phyloP scores from a whole-genome alignment of 2,888 invertebrate species.

The Dicyrtomina minuta region DNA sequence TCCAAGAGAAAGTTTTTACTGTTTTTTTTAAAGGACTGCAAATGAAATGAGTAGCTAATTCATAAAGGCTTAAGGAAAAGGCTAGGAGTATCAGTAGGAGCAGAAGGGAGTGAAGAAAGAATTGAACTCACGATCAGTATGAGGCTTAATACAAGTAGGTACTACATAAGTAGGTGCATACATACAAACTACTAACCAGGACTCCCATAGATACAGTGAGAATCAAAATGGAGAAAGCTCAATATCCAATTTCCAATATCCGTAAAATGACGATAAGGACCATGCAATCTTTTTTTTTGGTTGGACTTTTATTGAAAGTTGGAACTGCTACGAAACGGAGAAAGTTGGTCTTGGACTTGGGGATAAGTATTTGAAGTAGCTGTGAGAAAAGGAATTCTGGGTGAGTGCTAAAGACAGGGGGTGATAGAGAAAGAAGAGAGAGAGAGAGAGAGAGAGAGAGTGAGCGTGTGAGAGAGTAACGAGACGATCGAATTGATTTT shows the following conservation, averaged over 20 bases:
- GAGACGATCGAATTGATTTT: slow-evolving; percentile 6
- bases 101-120: no score
- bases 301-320: background rate
- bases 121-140: no score
- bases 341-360: background rate
- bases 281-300: background rate
- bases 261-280: slow-evolving; percentile 6
- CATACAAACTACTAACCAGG: no score
- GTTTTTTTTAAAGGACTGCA: no score
- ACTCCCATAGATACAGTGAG: no score
- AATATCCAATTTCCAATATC: slow-evolving; percentile 1
- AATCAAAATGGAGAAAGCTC: background rate
- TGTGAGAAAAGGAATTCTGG: background rate
- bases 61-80: no score
- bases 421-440: background rate
- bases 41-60: no score
- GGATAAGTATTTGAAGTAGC: background rate
- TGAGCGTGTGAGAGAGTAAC: background rate
- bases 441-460: background rate
- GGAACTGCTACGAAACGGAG: background rate
- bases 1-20: no score
- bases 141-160: no score
- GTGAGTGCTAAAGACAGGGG: slow-evolving; percentile 6
- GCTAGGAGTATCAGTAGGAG: no score
- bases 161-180: no score